A percentile compares a stretch with the other conserved stretches of the same genome.
These are phyloP conservation scores for Siphonodentalium dalli DNA, from an alignment of 2,888 invertebrate genomes.

Conservation along the genomic window DNA sequence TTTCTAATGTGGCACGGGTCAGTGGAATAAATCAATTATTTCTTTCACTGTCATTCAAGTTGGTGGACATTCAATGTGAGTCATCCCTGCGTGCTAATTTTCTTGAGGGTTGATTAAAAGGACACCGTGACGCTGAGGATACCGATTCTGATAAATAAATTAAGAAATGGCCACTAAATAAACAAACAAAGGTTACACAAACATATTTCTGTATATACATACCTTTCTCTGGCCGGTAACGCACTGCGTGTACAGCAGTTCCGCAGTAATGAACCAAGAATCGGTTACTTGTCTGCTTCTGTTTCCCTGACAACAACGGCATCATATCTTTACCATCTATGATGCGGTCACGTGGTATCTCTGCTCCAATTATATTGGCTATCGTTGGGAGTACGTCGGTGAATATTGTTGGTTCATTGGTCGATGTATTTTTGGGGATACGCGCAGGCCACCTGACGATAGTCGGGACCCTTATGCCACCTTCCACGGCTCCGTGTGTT, in stretches of 20 bases:
- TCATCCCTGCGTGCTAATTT: too few relatives aligned
- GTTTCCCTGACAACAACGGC: constrained; percentile 41
- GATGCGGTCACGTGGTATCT: constrained; percentile 33
- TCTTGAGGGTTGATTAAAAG: too few relatives aligned
- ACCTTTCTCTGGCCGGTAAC: constrained; percentile 46
- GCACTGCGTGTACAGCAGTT: constrained; percentile 44
- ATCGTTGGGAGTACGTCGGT: constrained; percentile 63
- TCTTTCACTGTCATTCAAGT: too few relatives aligned
- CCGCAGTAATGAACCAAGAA: constrained; percentile 65
- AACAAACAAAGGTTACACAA: too few relatives aligned
- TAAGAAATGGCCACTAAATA: too few relatives aligned
- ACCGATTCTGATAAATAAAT: neutral
- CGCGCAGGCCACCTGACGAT: constrained; percentile 52
- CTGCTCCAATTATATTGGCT: constrained; percentile 34
- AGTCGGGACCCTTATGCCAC: constrained; percentile 61
- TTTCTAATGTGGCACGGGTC: too few relatives aligned
- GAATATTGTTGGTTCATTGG: constrained; percentile 46
- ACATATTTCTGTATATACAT: constrained; percentile 4
- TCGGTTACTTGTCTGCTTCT: constrained; percentile 42
- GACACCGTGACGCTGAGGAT: too few relatives aligned
- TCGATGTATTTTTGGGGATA: constrained; percentile 36
- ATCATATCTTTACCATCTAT: constrained; percentile 59
- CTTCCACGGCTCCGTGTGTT: constrained; percentile 54
- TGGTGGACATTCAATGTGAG: too few relatives aligned
- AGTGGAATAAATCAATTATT: too few relatives aligned